Percentiles rank a stretch among this genome's conserved stretches.
Conservation (phyloP, 2,797 vertebrate genomes). For the Chelmon rostratus region DNA sequence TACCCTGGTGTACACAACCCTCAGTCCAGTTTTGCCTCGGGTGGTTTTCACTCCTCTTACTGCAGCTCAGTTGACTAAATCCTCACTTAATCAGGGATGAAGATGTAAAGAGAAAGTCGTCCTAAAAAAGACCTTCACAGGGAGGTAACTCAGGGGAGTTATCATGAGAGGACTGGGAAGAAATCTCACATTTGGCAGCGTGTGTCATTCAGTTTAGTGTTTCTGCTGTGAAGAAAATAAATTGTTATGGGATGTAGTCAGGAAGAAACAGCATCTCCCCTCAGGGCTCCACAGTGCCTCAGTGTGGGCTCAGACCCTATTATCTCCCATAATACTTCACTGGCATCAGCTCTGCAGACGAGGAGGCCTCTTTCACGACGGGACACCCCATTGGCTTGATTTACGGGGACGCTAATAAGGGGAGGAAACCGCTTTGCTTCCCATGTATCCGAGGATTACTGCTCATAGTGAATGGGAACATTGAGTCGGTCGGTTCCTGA, state of each 20-base stretch:
- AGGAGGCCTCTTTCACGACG: slow-evolving; percentile 57
- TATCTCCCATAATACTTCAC: slow-evolving; percentile 62
- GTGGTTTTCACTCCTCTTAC: neutral
- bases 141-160: neutral
- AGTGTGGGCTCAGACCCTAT: slow-evolving; percentile 43
- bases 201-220: neutral
- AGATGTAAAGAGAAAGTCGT: neutral
- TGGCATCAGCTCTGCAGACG: slow-evolving; percentile 53
- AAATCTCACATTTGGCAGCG: neutral
- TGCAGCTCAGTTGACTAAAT: neutral
- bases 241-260: neutral
- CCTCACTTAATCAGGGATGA: neutral
- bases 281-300: slow-evolving; percentile 26
- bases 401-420: slow-evolving; percentile 76
- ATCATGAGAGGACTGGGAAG: slow-evolving; percentile 1
- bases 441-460: slow-evolving; percentile 63
- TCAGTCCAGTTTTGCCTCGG: neutral
- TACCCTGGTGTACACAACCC: too few relatives aligned
- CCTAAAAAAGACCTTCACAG: neutral
- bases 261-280: neutral
- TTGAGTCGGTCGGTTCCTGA: slow-evolving; percentile 66
- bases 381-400: slow-evolving; percentile 78
- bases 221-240: neutral
- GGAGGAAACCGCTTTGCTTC: slow-evolving; percentile 69
- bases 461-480: slow-evolving; percentile 76